Evolutionary conservation across 1,140 invertebrate species (phyloP).

Genomic region (Cherax quadricarinatus): DNA sequence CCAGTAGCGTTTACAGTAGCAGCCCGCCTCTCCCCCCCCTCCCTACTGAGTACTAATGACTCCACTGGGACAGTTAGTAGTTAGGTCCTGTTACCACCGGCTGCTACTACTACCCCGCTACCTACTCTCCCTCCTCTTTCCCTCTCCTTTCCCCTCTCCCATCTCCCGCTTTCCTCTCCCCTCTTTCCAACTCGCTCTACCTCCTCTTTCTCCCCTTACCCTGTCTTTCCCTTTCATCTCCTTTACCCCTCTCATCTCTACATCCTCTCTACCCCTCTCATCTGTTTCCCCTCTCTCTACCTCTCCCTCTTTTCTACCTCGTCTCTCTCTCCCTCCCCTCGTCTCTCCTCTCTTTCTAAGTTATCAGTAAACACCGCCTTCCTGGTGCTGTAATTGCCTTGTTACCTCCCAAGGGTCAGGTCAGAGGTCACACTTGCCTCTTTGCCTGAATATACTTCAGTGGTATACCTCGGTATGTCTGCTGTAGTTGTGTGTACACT

Average conservation of each 20-base stretch:
- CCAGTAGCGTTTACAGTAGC: too few species aligned
- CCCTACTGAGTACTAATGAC: neutral
- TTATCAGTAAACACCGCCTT: neutral
- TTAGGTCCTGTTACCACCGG: neutral
- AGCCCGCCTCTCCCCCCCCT: too few species aligned
- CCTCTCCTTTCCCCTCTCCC: constrained; percentile 12
- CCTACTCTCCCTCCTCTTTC: neutral
- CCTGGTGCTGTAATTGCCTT: too few species aligned
- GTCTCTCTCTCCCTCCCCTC: neutral
- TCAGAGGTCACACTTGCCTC: too few species aligned
- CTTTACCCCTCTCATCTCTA: neutral
- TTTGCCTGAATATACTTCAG: too few species aligned
- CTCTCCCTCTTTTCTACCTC: neutral
- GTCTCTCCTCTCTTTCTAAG: neutral
- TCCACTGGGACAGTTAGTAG: neutral
- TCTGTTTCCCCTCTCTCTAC: too few species aligned
- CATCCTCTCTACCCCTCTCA: neutral
- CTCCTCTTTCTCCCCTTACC: neutral
- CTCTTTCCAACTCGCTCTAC: neutral
- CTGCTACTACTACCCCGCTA: neutral
- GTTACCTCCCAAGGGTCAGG: too few species aligned
- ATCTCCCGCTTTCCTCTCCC: too few species aligned
- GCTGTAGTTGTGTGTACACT: too few species aligned
- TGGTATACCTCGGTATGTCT: too few species aligned
- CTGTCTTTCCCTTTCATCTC: neutral